Percentiles rank a stretch among this genome's conserved stretches.
Conservation (phyloP, 2,797 vertebrate species). For the Acipenser transmontanus region DNA sequence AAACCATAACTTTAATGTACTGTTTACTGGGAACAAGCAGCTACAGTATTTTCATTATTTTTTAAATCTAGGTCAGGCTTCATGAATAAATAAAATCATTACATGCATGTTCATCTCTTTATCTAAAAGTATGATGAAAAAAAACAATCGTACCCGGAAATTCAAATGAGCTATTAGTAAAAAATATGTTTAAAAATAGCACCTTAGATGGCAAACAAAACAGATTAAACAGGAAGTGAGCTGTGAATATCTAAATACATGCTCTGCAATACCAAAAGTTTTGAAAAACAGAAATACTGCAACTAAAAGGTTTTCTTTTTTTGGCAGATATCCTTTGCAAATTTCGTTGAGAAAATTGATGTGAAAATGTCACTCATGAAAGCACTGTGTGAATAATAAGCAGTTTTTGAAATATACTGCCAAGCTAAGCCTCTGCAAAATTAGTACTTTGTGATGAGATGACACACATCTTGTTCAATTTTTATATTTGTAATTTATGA, state of each 20-base stretch:
- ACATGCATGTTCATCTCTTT: neutral
- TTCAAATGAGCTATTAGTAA: slow-evolving; percentile 46
- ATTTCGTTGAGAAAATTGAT: no score
- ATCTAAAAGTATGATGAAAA: neutral
- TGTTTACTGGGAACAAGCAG: no score
- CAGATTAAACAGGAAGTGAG: slow-evolving; percentile 86
- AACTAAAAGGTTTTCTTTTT: neutral
- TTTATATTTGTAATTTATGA: no score
- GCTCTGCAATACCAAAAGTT: slow-evolving; percentile 1
- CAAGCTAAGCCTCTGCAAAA: neutral
- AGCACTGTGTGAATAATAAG: neutral
- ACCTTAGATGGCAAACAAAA: slow-evolving; percentile 75
- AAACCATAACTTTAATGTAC: no score
- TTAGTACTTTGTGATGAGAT: neutral
- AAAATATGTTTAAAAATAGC: slow-evolving; percentile 72
- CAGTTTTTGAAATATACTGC: neutral
- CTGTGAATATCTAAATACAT: slow-evolving; percentile 65
- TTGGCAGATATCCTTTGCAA: no score
- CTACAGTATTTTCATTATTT: neutral
- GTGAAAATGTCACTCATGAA: no score
- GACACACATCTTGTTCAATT: no score
- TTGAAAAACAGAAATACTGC: slow-evolving; percentile 16
- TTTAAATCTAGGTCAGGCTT: slow-evolving; percentile 2
- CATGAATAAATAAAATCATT: slow-evolving; percentile 7
- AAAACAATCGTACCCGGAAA: slow-evolving; percentile 13